Percentiles rank a stretch among this genome's conserved stretches.
Evolutionary conservation across 2,888 invertebrate species (phyloP).

Genomic region (Brenthis ino): DNA sequence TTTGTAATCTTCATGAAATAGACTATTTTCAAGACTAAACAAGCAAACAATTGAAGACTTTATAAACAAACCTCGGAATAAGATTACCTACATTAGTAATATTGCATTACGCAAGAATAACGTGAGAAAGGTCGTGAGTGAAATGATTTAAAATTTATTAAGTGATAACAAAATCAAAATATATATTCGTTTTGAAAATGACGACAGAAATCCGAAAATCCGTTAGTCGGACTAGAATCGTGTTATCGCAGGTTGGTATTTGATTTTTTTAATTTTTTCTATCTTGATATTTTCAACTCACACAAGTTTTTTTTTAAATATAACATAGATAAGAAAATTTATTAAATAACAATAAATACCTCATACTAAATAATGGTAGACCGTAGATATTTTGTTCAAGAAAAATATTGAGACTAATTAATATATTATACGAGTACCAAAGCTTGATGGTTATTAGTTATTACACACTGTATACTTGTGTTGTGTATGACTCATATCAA

Average conservation of each 20-base stretch:
- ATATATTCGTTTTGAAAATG: slow-evolving; percentile 25
- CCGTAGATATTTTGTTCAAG: too few relatives aligned
- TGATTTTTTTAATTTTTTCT: not conserved
- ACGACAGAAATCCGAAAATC: slow-evolving; percentile 40
- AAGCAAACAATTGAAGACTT: slow-evolving; percentile 28
- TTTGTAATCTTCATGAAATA: slow-evolving; percentile 3
- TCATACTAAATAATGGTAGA: too few relatives aligned
- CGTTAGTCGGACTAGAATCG: slow-evolving; percentile 48
- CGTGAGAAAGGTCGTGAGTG: slow-evolving; percentile 36
- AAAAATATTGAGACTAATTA: too few relatives aligned
- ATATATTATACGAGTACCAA: too few relatives aligned
- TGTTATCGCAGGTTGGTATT: slow-evolving; percentile 55
- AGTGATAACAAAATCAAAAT: slow-evolving; percentile 7
- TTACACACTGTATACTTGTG: too few relatives aligned
- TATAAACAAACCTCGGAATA: slow-evolving; percentile 29
- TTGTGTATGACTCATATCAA: too few relatives aligned
- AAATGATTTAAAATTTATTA: slow-evolving; percentile 16
- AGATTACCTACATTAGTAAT: slow-evolving; percentile 23
- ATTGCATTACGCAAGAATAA: slow-evolving; percentile 29
- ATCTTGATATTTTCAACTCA: not conserved
- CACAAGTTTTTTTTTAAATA: too few relatives aligned
- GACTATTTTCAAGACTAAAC: slow-evolving; percentile 13
- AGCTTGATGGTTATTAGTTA: too few relatives aligned
- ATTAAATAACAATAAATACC: too few relatives aligned
- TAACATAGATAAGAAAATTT: too few relatives aligned